Conservation (phyloP, 2,797 vertebrate species). For the Manis javanica region DNA sequence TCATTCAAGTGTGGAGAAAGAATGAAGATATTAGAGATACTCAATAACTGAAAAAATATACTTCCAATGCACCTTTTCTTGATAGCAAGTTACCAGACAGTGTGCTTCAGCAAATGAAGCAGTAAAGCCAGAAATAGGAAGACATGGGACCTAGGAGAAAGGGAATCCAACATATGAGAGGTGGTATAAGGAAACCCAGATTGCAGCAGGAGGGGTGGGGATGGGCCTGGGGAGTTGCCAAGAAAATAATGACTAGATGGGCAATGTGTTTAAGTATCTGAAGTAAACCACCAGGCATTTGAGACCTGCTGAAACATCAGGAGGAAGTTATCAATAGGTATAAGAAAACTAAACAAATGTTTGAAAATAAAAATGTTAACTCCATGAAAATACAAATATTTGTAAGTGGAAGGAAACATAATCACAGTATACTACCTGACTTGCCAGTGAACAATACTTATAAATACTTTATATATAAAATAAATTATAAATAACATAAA, state of each 20-base stretch:
- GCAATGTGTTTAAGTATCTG: neutral
- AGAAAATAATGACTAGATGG: neutral
- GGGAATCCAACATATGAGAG: neutral
- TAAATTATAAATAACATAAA: too few relatives aligned
- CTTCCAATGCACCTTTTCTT: neutral
- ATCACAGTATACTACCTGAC: neutral
- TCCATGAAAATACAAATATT: neutral
- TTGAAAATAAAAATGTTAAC: neutral
- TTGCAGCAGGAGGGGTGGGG: neutral
- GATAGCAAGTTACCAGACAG: neutral
- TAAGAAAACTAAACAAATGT: neutral
- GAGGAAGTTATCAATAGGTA: neutral
- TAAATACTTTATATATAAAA: too few relatives aligned
- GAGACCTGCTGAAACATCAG: neutral
- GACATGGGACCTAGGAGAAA: neutral
- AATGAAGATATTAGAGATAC: neutral
- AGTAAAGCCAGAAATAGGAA: neutral
- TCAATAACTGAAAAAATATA: neutral
- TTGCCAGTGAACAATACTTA: neutral
- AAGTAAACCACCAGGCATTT: neutral
- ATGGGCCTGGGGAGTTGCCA: neutral
- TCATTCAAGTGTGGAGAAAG: neutral
- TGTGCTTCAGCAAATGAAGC: neutral
- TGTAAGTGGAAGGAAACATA: neutral
- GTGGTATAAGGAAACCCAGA: neutral